Evolutionary conservation across 2,113 vertebrate genomes (phyloP), one percentile per base, ranked within the genome.

Genomic region (Strix uralensis): DNA sequence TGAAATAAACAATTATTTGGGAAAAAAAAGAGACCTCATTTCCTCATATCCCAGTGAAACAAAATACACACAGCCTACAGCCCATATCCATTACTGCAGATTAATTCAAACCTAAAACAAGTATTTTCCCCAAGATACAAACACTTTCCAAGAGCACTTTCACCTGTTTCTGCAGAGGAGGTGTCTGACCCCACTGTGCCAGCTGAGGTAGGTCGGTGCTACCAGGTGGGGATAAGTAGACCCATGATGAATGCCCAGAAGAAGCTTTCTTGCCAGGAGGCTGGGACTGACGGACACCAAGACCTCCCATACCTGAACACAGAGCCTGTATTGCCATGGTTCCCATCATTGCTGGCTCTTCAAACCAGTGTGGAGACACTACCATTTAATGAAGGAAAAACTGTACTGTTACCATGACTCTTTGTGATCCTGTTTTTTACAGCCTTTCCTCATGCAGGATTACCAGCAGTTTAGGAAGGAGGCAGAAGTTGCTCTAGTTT

Each of bases 401-500:
- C 3, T 32, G 13, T 51, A 13, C 21, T 36, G 25, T 15, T 47
- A 18, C 8, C 0, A 0, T 29, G 38, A 55, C 18, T 42, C 46
- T 55, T 44, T 20, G 47, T 77, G 40, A 36, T 67, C 32, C 65
- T 71, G 20, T 2, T 75, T 85, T 67, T 69, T 16, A 59, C n/a
- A 94, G 40, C 46, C 30, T 86, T 85, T 63, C 40, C 30, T 71
- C 70, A 52, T 44, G 21, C 36, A 65, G 42, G 21, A 84, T 71
- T 79, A 57, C 3, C 52, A 66, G 13, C 3, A 10, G 18, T 52
- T 59, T 83, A 63, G 49, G 40, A 42, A 78, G 40, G 15, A 38
- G 42, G 32, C 54, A 83, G 54, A 27, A 85, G 12, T 19, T 79
- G 22, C 4, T 36, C 42, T 57, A 14, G 8, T 36, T 71, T 70